A percentile compares a stretch with the other conserved stretches of the same genome.
phyloP scores from a whole-genome alignment of 2,888 invertebrate genomes.

The Drosophila tripunctata region DNA sequence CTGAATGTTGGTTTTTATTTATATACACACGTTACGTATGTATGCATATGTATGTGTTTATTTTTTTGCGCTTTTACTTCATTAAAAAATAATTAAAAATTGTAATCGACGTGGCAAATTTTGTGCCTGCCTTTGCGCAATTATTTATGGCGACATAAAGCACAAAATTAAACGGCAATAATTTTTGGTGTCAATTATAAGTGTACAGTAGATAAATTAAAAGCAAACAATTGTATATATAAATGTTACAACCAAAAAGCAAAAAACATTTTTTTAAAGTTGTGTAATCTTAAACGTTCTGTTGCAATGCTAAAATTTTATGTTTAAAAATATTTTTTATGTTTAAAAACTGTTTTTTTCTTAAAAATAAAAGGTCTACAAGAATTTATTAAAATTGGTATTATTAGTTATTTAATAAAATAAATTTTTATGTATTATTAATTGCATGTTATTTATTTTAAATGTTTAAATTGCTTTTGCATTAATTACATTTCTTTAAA shows the following conservation, averaged over 20 bases:
- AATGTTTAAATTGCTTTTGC: no score
- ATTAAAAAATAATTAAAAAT: constrained; percentile 77
- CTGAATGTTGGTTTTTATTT: constrained; percentile 24
- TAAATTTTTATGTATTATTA: no score
- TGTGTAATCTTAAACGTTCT: background rate
- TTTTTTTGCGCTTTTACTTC: constrained; percentile 55
- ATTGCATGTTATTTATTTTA: no score
- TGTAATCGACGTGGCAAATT: constrained; percentile 63
- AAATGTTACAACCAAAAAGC: constrained; percentile 37
- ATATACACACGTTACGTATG: no score
- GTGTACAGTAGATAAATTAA: constrained; percentile 74
- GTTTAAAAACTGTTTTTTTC: no score
- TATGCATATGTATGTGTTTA: background rate
- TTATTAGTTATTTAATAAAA: no score
- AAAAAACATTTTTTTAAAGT: constrained; percentile 28
- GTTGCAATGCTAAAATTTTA: background rate
- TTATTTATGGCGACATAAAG: constrained; percentile 73
- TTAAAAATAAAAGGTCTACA: background rate
- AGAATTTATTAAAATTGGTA: no score
- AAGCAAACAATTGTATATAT: constrained; percentile 65
- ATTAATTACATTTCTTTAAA: no score
- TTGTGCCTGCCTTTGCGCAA: constrained; percentile 73
- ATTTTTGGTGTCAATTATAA: constrained; percentile 75
- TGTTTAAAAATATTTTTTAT: background rate
- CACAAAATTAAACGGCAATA: constrained; percentile 77